Evolutionary conservation across 2,113 vertebrate species (phyloP).

Genomic region (Mystacornis crossleyi): DNA sequence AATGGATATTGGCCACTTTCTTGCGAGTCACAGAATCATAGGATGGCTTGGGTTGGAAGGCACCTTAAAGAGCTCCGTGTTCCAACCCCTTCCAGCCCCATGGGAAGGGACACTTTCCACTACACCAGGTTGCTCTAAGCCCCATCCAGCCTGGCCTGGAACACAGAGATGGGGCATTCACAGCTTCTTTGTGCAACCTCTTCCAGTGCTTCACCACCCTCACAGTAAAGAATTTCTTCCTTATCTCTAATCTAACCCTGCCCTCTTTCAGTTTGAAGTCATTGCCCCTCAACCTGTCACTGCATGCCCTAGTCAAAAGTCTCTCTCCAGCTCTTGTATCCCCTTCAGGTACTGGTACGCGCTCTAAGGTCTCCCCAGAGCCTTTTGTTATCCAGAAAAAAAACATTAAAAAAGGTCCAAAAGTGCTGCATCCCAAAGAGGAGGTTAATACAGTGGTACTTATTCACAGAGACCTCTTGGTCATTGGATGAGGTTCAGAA

Average conservation of each 20-base stretch:
- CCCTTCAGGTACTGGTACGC: fast-evolving
- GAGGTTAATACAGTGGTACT: background rate
- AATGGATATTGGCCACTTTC: background rate
- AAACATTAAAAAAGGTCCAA: background rate
- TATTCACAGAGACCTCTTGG: background rate
- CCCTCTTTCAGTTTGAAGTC: background rate
- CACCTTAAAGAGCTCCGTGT: background rate
- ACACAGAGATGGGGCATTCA: background rate
- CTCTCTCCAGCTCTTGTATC: background rate
- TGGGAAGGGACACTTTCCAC: background rate
- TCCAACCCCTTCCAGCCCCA: fast-evolving
- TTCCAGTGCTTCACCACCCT: background rate
- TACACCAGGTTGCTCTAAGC: background rate
- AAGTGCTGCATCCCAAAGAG: background rate
- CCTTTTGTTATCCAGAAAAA: background rate
- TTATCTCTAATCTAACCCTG: background rate
- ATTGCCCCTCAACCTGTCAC: background rate
- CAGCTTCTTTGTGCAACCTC: background rate
- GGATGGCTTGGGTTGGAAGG: background rate
- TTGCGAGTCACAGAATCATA: background rate
- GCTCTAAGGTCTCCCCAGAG: background rate
- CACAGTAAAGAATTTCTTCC: background rate
- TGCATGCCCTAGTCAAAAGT: background rate
- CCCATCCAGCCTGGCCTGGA: too few relatives aligned
- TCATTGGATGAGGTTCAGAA: background rate